Evolutionary conservation across 2,888 invertebrate species (phyloP), one percentile per base, ranked within the genome.

Genomic region (Taphrorychus bicolor): DNA sequence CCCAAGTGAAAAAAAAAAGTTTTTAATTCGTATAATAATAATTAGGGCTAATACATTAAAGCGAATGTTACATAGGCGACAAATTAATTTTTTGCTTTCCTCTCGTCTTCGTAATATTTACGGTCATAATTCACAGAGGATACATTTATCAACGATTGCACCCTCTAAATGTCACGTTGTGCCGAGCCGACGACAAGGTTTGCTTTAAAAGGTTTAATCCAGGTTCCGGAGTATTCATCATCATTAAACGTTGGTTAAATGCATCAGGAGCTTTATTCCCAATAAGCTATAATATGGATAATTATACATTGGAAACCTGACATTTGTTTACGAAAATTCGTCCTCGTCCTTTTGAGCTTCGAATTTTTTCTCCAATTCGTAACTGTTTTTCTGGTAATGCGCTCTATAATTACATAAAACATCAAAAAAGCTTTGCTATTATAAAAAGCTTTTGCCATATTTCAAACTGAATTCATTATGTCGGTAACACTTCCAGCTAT

Each of bases 401-500:
- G n/a, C n/a, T n/a, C n/a, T n/a, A n/a, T n/a, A 45, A 45, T 5
- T n/a, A 45, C 45, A 45, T 32, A 45, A 14, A 45, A 14, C 14
- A n/a, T 16, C 14, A 4, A 45, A 45, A n/a, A 45, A 45, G 7
- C 45, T 5, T 5, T 5, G 45, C 9, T 9, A 42, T n/a, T n/a
- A 42, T 5, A 4, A 42, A 42, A 11, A 45, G 14, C 3, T 17
- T 14, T 17, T 45, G 2, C 14, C 14, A 45, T 45, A 45, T 45
- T 17, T 5, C 32, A 17, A 40, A 32, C 9, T 4, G 17, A 32
- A 32, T 54, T 54, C 16, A 14, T 54, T 54, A 17, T 54, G 40
- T 18, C 11, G 7, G 23, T 3, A 54, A 54, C 54, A 54, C 32
- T 54, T 54, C 16, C 40, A 54, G 16, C 32, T 54, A 32, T 54